These are phyloP conservation scores for Pegea sp. DNA, from an alignment of 23 tunicate species.

Conservation along the genomic window DNA sequence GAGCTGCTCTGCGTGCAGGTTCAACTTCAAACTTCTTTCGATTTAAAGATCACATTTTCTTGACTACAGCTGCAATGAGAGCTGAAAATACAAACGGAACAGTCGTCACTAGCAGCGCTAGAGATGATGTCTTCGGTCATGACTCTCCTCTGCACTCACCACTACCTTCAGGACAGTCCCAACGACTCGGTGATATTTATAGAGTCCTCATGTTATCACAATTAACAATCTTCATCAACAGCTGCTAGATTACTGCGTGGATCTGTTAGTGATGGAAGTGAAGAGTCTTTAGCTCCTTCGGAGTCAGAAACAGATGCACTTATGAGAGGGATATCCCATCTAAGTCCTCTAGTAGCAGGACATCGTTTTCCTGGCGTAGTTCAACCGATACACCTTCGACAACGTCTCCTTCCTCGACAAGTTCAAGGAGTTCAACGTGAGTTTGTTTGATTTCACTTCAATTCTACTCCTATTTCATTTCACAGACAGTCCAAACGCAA, in stretches of 20 bases:
- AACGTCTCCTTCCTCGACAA: background rate
- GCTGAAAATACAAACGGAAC: too few species aligned
- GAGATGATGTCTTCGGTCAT: slow-evolving; percentile 46
- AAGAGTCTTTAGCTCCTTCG: slow-evolving; percentile 58
- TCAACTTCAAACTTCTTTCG: too few species aligned
- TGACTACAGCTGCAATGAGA: too few species aligned
- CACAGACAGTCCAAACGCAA: slow-evolving; percentile 40
- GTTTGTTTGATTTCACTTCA: background rate
- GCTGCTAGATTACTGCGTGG: slow-evolving; percentile 56
- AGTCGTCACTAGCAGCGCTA: slow-evolving; percentile 13
- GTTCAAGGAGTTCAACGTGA: background rate
- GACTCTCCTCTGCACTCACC: slow-evolving; percentile 84
- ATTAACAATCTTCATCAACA: slow-evolving; percentile 3
- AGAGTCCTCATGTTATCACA: too few species aligned
- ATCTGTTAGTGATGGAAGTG: slow-evolving; percentile 93
- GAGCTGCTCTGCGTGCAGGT: background rate
- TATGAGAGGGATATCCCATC: too few species aligned
- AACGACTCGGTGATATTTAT: too few species aligned
- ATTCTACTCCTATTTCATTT: background rate
- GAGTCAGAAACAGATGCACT: slow-evolving; percentile 66
- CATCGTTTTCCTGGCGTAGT: background rate
- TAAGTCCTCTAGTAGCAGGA: too few species aligned
- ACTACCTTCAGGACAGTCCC: too few species aligned
- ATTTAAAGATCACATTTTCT: too few species aligned
- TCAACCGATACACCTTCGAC: background rate